Evolutionary conservation across 92 coral and sea anemone genomes (phyloP), one percentile per base, ranked within the genome.

Genomic region (Zoanthus gigantus): DNA sequence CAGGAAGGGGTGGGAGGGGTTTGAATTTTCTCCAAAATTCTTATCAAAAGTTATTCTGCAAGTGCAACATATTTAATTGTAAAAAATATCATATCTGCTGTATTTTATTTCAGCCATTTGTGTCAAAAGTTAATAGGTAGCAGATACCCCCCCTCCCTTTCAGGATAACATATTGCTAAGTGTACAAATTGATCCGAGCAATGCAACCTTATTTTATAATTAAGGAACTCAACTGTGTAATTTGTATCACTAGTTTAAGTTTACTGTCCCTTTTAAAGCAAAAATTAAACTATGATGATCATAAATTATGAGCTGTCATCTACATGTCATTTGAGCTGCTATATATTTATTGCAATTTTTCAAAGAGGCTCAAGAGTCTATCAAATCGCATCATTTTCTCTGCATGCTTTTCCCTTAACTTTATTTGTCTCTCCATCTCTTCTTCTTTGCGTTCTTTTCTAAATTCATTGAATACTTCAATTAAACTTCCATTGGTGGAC

Each of bases 351-450:
- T 77, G 82, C 82, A 77, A 53, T 77, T 82, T 81, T 82, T 88
- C 83, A 88, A 79, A 88, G 54, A 82, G 77, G 82, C 83, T 78
- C 78, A 88, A 88, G 79, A 88, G 78, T 82, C 87, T 82, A 86
- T 88, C 88, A 83, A 84, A 84, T 48, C 88, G 85, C 34, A 44
- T 74, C 92, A 89, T 89, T 77, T 89, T 89, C 78, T 84, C 89
- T 67, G 69, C 82, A 78, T 89, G 92, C 89, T 71, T 84, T 84
- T 89, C 92, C 79, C 9, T 73, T 76, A 69, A 68, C 53, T 78
- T 76, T 34, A 28, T 69, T 37, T 84, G 65, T 60, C 91, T 58
- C 68, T 83, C 83, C 45, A 82, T 86, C 82, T 88, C 88, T 65
- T 82, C 78, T 75, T 68, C 66, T 63, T 65, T 89, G 69, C 76